A percentile compares a stretch with the other conserved stretches of the same genome.
Conservation (phyloP, 2,797 vertebrate genomes). For the Linurgus olivaceus region DNA sequence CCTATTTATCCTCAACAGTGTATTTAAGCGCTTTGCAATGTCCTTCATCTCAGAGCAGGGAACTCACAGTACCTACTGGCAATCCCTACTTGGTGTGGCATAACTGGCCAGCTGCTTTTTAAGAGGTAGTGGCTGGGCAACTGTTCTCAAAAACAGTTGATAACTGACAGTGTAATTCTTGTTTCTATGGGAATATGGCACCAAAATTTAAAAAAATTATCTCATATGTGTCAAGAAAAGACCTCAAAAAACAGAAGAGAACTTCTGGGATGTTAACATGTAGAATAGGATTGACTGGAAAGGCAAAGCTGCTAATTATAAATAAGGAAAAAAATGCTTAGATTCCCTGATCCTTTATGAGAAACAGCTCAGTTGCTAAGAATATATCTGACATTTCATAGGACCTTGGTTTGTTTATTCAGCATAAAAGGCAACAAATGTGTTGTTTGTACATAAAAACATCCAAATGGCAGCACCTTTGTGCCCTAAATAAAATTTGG, state of each 20-base stretch:
- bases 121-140: background rate
- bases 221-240: background rate
- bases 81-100: background rate
- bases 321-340: conserved; percentile 44
- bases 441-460: conserved; percentile 28
- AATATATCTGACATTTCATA: conserved; percentile 47
- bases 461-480: conserved; percentile 45
- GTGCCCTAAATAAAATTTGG: background rate
- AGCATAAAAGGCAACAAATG: conserved; percentile 18
- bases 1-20: conserved; percentile 25
- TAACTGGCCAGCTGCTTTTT: background rate
- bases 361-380: conserved; percentile 7
- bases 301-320: conserved; percentile 35
- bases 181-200: background rate
- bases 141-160: background rate
- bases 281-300: conserved; percentile 44
- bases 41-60: conserved; percentile 31
- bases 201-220: background rate
- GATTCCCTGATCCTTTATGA: conserved; percentile 16
- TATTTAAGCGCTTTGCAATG: background rate
- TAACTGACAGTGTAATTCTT: background rate
- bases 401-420: conserved; percentile 25
- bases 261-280: conserved; percentile 20
- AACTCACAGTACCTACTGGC: background rate
- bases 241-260: background rate